phyloP scores from a whole-genome alignment of 1,140 invertebrate species.

The Temnothorax curvispinosus region DNA sequence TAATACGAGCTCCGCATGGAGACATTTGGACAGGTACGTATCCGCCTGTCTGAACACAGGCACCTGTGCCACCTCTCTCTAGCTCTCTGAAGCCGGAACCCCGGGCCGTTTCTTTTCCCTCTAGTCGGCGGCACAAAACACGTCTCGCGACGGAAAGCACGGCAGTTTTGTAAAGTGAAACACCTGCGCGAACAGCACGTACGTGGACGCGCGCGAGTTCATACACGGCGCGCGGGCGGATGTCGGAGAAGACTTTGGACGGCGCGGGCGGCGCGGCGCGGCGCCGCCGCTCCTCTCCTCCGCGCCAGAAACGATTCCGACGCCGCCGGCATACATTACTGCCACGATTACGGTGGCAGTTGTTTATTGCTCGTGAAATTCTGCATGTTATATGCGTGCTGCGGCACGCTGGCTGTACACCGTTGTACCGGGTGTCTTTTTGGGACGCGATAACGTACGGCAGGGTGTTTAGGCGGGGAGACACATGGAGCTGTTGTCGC shows the following conservation, averaged over 20 bases:
- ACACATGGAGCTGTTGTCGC: conserved; percentile 8
- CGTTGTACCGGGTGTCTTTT: conserved; percentile 31
- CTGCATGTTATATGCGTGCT: conserved; percentile 37
- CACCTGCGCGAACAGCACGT: conserved; percentile 56
- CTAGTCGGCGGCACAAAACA: conserved; percentile 32
- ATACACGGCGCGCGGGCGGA: conserved; percentile 15
- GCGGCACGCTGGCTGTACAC: not conserved
- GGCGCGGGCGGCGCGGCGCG: not conserved
- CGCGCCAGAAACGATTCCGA: conserved; percentile 35
- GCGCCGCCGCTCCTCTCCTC: not conserved
- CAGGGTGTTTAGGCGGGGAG: not conserved
- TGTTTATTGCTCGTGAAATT: conserved; percentile 67
- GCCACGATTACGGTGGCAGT: conserved; percentile 63
- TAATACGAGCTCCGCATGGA: conserved; percentile 58
- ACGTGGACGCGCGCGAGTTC: conserved; percentile 51
- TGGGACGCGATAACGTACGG: conserved; percentile 36
- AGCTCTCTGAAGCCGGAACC: conserved; percentile 1
- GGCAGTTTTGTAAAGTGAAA: conserved; percentile 54
- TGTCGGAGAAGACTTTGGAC: conserved; percentile 15
- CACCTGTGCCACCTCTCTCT: conserved; percentile 57
- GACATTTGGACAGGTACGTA: conserved; percentile 63
- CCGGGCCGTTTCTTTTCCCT: conserved; percentile 19
- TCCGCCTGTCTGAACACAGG: conserved; percentile 43
- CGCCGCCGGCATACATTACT: conserved; percentile 56
- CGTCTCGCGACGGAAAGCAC: conserved; percentile 9